phyloP scores from a whole-genome alignment of 53 echinoderm and acorn worm genomes.

The Echinometra lucunter region DNA sequence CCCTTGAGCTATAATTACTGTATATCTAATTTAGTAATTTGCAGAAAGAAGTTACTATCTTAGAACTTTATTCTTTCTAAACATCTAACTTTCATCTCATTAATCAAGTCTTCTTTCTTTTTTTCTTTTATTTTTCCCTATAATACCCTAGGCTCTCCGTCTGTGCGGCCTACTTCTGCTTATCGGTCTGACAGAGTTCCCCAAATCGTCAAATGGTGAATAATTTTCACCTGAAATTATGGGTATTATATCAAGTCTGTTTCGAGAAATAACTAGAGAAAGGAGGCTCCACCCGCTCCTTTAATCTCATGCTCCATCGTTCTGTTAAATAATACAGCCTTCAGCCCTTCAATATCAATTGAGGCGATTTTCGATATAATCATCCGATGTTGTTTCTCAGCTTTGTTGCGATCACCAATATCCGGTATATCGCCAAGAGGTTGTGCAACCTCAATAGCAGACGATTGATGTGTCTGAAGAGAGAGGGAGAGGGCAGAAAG shows the following conservation, averaged over 20 bases:
- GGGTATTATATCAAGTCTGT: not conserved
- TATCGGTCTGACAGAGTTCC: not conserved
- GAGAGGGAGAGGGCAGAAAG: not conserved
- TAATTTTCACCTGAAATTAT: not conserved
- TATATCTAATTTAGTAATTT: not conserved
- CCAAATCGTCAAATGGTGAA: not conserved
- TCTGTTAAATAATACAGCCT: not conserved
- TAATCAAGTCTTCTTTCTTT: too few species aligned
- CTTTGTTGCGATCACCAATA: not conserved
- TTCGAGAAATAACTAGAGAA: not conserved
- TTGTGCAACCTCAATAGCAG: not conserved
- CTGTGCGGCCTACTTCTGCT: not conserved
- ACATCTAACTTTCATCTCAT: not conserved
- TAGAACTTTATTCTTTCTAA: not conserved
- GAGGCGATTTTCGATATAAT: not conserved
- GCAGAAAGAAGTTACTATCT: not conserved
- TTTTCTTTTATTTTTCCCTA: not conserved
- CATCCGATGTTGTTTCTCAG: not conserved
- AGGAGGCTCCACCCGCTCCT: not conserved
- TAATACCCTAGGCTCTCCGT: not conserved
- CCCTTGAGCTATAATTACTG: not conserved
- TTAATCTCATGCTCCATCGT: not conserved
- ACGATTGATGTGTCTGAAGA: not conserved
- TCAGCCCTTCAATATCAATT: not conserved
- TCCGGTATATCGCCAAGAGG: not conserved